Evolutionary conservation across 1,140 invertebrate genomes (phyloP).

Genomic region (Tigriopus japonicus): DNA sequence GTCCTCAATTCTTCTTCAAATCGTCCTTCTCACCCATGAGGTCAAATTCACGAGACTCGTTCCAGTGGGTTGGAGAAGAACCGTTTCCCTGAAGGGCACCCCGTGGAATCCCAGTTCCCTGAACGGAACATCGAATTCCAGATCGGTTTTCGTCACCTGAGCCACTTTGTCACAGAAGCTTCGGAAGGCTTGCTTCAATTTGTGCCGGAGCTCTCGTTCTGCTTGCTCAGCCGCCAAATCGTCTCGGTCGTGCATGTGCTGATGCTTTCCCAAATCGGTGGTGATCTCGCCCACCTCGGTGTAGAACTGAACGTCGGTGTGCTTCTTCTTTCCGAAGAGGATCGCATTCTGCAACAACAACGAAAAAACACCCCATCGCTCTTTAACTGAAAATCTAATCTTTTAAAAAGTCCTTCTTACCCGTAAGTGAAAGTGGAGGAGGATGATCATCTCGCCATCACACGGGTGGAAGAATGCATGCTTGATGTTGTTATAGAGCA

Average conservation of each 20-base stretch:
- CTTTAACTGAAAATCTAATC: neutral
- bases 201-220: constrained; percentile 85
- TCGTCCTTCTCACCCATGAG: constrained; percentile 54
- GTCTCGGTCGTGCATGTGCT: constrained; percentile 98
- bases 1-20: neutral
- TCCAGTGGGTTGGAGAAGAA: constrained; percentile 87
- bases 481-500: constrained; percentile 98
- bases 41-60: constrained; percentile 90
- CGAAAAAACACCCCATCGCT: neutral
- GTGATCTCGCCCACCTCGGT: constrained; percentile 99
- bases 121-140: constrained; percentile 98
- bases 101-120: constrained; percentile 92
- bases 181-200: constrained; percentile 91
- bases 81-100: constrained; percentile 89
- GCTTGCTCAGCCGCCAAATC: constrained; percentile 96
- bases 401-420: constrained; percentile 26
- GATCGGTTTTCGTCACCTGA: constrained; percentile 80
- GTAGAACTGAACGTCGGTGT: constrained; percentile 97
- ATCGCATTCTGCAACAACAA: constrained; percentile 16
- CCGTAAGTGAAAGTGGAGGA: constrained; percentile 95
- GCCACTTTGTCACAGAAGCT: constrained; percentile 97
- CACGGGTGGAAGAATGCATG: constrained; percentile 99
- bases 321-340: constrained; percentile 71
- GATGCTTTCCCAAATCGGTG: constrained; percentile 96
- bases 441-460: constrained; percentile 98